These are phyloP conservation scores for Pygmarrhopalites habei DNA, from an alignment of 1,140 invertebrate genomes.

Conservation along the genomic window DNA sequence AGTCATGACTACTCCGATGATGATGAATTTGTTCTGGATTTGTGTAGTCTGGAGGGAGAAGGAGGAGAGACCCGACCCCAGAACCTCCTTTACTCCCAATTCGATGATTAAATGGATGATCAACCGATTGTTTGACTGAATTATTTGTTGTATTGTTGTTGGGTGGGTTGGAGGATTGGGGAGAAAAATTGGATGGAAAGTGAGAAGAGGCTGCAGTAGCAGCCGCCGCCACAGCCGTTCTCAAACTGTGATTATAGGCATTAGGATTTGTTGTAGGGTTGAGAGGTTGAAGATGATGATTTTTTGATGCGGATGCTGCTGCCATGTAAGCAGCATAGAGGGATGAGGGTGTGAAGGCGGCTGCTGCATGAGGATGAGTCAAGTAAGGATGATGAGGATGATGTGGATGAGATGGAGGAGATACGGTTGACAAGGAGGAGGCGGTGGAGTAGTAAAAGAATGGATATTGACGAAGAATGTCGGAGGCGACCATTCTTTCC, in stretches of 20 bases:
- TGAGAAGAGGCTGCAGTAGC: not conserved
- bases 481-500: slow-evolving; percentile 23
- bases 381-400: slow-evolving; percentile 11
- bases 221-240: not conserved
- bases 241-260: not conserved
- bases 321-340: slow-evolving; percentile 33
- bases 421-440: not conserved
- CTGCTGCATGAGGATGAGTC: slow-evolving; percentile 25
- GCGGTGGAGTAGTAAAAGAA: slow-evolving; percentile 32
- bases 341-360: slow-evolving; percentile 21
- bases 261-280: not conserved
- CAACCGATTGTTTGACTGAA: no score
- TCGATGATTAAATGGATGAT: no score
- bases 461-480: slow-evolving; percentile 36
- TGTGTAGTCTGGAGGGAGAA: slow-evolving; percentile 1
- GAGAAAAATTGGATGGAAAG: not conserved
- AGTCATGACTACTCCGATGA: no score
- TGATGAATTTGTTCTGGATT: no score
- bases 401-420: not conserved
- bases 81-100: no score
- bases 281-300: slow-evolving; percentile 20
- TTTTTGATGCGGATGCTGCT: slow-evolving; percentile 26
- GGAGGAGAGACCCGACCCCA: no score
- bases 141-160: no score
- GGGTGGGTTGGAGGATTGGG: not conserved